Base-by-base conservation (phyloP, 2,888 invertebrate genomes). In the Polymixis flavicincta region DNA sequence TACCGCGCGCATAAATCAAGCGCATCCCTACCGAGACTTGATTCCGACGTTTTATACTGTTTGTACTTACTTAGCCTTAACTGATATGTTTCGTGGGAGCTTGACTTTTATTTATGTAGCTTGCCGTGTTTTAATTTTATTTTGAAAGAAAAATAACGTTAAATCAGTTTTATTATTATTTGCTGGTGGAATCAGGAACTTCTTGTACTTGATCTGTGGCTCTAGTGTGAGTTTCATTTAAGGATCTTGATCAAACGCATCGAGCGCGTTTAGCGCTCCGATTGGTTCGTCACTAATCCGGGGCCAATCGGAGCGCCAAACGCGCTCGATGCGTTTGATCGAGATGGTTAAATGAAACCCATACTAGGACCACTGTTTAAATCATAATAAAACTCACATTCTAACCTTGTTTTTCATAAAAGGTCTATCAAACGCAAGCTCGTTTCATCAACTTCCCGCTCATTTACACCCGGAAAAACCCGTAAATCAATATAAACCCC, bases 1-100 rank as follows among this genome's bases (percentile, higher is more conserved):
- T 86, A 86, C 85, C 82, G 78, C 76, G 70, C 87, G 84, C 69
- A 87, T 87, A 87, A 87, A 87, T 87, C 88, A 86, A 64, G 76
- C 74, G 79, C 86, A 86, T 81, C 85, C 72, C 77, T 73, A 73
- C 69, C 76, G 78, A 83, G 84, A 88, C 85, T 76, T 83, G 85
- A 85, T 85, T 84, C 86, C 85, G 71, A 82, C 68, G 71, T 81
- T 75, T 83, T 76, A 71, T 82, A 83, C 85, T 78, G 85, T 87
- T 83, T 85, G 85, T 84, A 70, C 76, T 84, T 84, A 70, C 76
- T 84, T 79, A 81, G 82, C 80, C 76, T 83, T 80, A 76, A 86
- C 80, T 84, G 82, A 84, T 85, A 78, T 71, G 79, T 74, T 80
- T 57, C 60, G 69, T 65, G 71, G 28, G 82, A 54, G 67, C 19